phyloP scores from a whole-genome alignment of 2,113 vertebrate species.

The Corythoichthys intestinalis region DNA sequence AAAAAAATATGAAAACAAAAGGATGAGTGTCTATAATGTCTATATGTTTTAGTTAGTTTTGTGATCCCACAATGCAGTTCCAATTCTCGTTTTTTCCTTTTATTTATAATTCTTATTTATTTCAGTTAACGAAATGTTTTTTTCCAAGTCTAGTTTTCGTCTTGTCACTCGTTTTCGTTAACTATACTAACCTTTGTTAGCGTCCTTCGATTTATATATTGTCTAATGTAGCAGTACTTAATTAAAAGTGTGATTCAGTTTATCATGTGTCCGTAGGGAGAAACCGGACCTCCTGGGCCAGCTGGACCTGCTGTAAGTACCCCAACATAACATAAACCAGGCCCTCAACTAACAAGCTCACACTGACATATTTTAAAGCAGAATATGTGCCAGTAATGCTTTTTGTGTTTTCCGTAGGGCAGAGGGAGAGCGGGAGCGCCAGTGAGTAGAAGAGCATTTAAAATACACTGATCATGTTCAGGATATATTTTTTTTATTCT shows the following conservation, averaged over 20 bases:
- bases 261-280: constrained; percentile 72
- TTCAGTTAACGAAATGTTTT: too few species aligned
- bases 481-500: background rate
- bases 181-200: too few species aligned
- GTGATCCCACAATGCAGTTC: too few species aligned
- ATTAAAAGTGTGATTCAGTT: background rate
- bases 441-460: constrained; percentile 74
- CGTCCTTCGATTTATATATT: too few species aligned
- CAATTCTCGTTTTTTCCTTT: too few species aligned
- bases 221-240: too few species aligned
- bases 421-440: constrained; percentile 90
- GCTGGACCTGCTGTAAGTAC: constrained; percentile 87
- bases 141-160: too few species aligned
- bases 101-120: too few species aligned
- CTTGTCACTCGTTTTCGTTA: too few species aligned
- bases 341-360: background rate
- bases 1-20: too few species aligned
- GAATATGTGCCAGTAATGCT: constrained; percentile 5
- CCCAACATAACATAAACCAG: constrained; percentile 1
- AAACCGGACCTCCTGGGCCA: constrained; percentile 82
- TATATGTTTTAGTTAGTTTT: too few species aligned
- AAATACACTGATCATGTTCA: background rate
- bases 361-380: background rate
- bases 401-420: constrained; percentile 78
- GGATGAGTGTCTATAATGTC: too few species aligned